phyloP scores from a whole-genome alignment of 2,797 vertebrate species.

The Aulostomus chinensis region DNA sequence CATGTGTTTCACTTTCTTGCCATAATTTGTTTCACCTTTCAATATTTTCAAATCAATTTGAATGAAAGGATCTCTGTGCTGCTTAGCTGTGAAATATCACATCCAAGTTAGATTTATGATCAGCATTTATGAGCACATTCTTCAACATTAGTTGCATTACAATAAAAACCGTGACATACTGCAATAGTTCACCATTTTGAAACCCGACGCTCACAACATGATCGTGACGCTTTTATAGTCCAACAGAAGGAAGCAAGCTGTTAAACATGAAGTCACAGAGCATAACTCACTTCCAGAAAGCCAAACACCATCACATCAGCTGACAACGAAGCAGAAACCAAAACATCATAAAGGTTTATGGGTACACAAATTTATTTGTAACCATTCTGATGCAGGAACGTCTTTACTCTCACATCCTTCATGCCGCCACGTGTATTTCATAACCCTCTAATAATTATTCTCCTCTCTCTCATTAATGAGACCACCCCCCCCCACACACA shows the following conservation, averaged over 20 bases:
- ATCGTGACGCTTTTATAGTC: constrained; percentile 30
- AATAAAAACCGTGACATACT: constrained; percentile 35
- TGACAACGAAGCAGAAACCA: constrained; percentile 31
- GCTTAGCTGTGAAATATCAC: constrained; percentile 15
- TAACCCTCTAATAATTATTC: constrained; percentile 44
- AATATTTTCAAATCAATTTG: background rate
- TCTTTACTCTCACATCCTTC: constrained; percentile 10
- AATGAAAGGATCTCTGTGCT: background rate
- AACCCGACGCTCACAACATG: constrained; percentile 31
- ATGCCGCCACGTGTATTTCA: constrained; percentile 23
- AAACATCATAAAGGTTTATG: constrained; percentile 19
- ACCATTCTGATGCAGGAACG: constrained; percentile 37
- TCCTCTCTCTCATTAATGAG: constrained; percentile 35
- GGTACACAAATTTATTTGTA: constrained; percentile 25
- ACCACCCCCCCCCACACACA: no score
- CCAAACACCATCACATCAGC: constrained; percentile 27
- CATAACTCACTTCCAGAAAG: constrained; percentile 31
- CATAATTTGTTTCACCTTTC: constrained; percentile 18
- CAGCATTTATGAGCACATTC: constrained; percentile 32
- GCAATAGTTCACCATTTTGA: constrained; percentile 34
- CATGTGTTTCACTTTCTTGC: constrained; percentile 57
- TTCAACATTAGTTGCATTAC: constrained; percentile 31
- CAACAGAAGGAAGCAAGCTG: constrained; percentile 7
- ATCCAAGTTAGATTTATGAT: constrained; percentile 15
- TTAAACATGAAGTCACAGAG: constrained; percentile 14